Conservation (phyloP, 2,888 invertebrate genomes). For the Rhagium mordax region DNA sequence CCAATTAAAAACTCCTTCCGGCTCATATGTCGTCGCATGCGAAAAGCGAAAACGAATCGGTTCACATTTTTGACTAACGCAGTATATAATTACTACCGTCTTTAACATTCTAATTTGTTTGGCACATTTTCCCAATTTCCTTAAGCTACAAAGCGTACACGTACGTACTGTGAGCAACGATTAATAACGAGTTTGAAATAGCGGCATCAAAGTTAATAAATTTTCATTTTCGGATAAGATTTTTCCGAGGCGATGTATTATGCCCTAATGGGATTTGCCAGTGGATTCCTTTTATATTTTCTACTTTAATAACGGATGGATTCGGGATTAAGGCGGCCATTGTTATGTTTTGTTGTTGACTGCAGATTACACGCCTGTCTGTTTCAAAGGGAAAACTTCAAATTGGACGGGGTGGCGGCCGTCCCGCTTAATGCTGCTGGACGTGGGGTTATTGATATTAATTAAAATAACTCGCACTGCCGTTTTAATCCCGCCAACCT, state of each 20-base stretch:
- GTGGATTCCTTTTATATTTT: conserved; percentile 44
- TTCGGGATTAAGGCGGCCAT: conserved; percentile 28
- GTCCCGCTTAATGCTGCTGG: not conserved
- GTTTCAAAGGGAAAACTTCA: conserved; percentile 1
- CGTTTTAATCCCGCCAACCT: not conserved
- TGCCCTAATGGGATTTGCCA: conserved; percentile 57
- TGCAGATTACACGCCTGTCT: conserved; percentile 31
- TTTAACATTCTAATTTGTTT: not conserved
- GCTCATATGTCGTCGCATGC: no score
- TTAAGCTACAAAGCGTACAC: not conserved
- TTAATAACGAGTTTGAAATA: not conserved
- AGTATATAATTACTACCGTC: not conserved
- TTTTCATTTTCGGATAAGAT: conserved; percentile 33
- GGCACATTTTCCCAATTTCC: not conserved
- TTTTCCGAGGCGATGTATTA: conserved; percentile 48
- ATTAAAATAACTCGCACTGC: not conserved
- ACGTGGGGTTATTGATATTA: not conserved
- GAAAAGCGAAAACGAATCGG: no score
- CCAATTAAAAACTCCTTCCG: no score
- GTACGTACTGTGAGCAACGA: not conserved
- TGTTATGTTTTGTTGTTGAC: conserved; percentile 24
- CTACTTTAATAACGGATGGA: conserved; percentile 42
- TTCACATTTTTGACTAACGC: no score
- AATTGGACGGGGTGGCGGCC: conserved; percentile 10
- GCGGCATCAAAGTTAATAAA: conserved; percentile 31